Evolutionary conservation across 2,888 invertebrate genomes (phyloP).

Genomic region (Spatulosminthurus flaviceps): DNA sequence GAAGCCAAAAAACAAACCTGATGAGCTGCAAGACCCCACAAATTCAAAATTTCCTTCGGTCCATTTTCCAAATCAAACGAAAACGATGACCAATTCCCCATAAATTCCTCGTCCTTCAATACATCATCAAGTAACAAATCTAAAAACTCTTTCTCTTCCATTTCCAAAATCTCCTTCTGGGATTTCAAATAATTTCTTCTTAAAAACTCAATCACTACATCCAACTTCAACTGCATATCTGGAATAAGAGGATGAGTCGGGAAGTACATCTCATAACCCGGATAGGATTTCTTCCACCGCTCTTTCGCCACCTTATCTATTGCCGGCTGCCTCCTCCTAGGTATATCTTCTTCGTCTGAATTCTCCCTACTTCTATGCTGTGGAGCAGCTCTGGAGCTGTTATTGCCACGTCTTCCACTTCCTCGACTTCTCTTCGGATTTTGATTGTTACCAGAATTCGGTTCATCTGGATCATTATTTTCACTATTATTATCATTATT

Average conservation of each 20-base stretch:
- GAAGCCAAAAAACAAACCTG: slow-evolving; percentile 52
- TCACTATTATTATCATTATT: not conserved
- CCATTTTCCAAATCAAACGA: slow-evolving; percentile 47
- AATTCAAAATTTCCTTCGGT: slow-evolving; percentile 50
- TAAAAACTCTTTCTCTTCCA: slow-evolving; percentile 46
- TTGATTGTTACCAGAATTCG: no score
- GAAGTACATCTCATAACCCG: slow-evolving; percentile 57
- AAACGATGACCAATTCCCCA: slow-evolving; percentile 52
- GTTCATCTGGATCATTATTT: slow-evolving; percentile 34
- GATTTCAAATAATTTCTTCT: not conserved
- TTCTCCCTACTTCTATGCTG: no score
- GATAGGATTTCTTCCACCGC: slow-evolving; percentile 51
- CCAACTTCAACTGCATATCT: slow-evolving; percentile 50
- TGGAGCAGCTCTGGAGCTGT: no score
- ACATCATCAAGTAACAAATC: slow-evolving; percentile 45
- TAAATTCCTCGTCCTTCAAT: slow-evolving; percentile 41
- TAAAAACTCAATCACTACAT: slow-evolving; percentile 39
- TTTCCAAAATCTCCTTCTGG: not conserved
- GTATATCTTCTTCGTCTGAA: no score
- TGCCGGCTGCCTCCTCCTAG: not conserved
- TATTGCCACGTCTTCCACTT: no score
- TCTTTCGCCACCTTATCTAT: slow-evolving; percentile 11
- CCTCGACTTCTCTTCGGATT: no score
- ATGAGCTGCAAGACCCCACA: slow-evolving; percentile 56
- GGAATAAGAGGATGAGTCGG: slow-evolving; percentile 48